A percentile compares a stretch with the other conserved stretches of the same genome.
phyloP scores from a whole-genome alignment of 2,888 invertebrate species.

The Lithophane ornitopus region DNA sequence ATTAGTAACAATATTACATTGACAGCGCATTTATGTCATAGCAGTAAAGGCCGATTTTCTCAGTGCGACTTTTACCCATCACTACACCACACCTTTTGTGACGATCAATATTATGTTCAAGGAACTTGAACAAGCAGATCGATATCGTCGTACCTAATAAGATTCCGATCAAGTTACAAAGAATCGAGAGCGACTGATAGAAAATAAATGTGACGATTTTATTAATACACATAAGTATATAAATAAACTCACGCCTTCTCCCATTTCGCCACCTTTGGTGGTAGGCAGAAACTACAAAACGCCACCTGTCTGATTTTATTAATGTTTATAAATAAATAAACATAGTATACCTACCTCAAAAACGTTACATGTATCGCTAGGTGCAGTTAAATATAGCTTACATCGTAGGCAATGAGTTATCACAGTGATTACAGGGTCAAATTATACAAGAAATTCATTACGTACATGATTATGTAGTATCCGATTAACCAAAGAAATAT shows the following conservation, averaged over 20 bases:
- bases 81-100: neutral
- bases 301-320: neutral
- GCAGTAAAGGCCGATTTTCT: neutral
- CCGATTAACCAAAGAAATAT: slow-evolving; percentile 34
- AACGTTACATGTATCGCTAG: neutral
- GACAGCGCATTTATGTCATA: neutral
- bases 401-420: slow-evolving; percentile 35
- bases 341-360: neutral
- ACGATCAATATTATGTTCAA: neutral
- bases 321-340: neutral
- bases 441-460: slow-evolving; percentile 34
- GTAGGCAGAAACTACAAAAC: too few relatives aligned
- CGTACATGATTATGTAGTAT: slow-evolving; percentile 14
- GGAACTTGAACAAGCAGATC: neutral
- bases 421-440: slow-evolving; percentile 64
- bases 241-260: too few relatives aligned
- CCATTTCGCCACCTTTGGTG: too few relatives aligned
- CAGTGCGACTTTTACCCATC: neutral
- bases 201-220: neutral
- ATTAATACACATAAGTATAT: too few relatives aligned
- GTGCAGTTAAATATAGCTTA: slow-evolving; percentile 7
- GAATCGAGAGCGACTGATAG: neutral
- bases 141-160: too few relatives aligned
- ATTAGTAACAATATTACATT: neutral
- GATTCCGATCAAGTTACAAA: neutral